Base-by-base conservation (phyloP, 2,113 vertebrate genomes). In the Lycaon pictus region DNA sequence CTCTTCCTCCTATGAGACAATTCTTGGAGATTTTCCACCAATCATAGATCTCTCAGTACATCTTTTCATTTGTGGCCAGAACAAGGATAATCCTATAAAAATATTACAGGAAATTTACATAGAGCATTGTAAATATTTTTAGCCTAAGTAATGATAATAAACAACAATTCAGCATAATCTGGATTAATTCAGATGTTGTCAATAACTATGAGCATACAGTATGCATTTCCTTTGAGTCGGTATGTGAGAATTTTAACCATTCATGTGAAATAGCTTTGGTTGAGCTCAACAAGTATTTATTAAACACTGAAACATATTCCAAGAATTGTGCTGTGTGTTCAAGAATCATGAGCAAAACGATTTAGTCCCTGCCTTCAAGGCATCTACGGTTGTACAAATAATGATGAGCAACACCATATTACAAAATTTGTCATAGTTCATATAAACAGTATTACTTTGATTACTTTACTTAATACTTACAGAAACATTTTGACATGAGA, bases 221-320 rank as follows among this genome's bases (percentile, higher is more conserved):
- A 71, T 43, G 11, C 7, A 72, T 67, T 86, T 88, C 92, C 16
- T 90, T n/a, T 60, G 22, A 82, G 12, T 85, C 11, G 19, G 13
- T 65, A 56, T 63, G 10, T 77, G 15, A 85, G 9, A 85, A 92
- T 60, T 95, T 35, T 63, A 90, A 95, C 12, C 22, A 93, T 67
- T 88, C 65, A 84, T n/a, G 23, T 67, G 62, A 77, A 84, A 95
- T 56, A 55, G 27, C 43, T 55, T 89, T 65, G 11, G 55, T 55
- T 93, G 65, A 95, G 35, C n/a, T 82, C 60, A 88, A 88, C 23
- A 76, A 81, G 60, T 81, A 29, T 76, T 95, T 71, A 93, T 80
- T 88, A 82, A 81, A 86, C 35, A 82, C 1, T 32, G 71, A 90
- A 90, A 69, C 90, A 53, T 92, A 37, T 91, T 88, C 17, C 23